phyloP scores from a whole-genome alignment of 2,888 invertebrate genomes.

The Gandaritis pyraliata region DNA sequence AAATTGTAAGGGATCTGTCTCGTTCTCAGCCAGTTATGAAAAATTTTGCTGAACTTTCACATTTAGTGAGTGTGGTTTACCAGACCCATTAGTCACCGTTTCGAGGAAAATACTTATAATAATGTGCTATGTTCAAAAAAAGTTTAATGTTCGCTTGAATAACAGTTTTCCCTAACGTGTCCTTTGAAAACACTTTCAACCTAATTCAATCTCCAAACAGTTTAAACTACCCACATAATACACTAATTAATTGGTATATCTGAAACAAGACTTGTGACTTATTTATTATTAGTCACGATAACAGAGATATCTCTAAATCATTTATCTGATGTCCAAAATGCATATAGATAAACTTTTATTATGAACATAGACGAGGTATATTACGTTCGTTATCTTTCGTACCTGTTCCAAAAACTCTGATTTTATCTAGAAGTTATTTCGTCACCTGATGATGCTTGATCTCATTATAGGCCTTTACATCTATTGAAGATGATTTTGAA shows the following conservation, averaged over 20 bases:
- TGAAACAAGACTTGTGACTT: neutral
- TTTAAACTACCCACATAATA: constrained; percentile 1
- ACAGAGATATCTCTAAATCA: too few relatives aligned
- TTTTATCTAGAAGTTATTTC: constrained; percentile 11
- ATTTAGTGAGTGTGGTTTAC: constrained; percentile 27
- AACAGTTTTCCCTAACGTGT: neutral
- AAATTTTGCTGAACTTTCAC: constrained; percentile 38
- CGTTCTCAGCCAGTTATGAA: constrained; percentile 18
- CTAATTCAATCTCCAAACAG: neutral
- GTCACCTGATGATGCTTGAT: constrained; percentile 10
- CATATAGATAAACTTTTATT: too few relatives aligned
- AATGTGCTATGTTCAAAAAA: constrained; percentile 17
- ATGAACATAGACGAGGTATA: too few relatives aligned
- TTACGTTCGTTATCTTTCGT: neutral
- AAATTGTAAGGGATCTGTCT: constrained; percentile 25
- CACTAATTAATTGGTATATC: neutral
- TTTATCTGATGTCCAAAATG: too few relatives aligned
- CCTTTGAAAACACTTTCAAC: neutral
- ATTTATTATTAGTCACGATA: too few relatives aligned
- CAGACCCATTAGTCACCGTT: constrained; percentile 38
- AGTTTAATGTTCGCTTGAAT: constrained; percentile 1
- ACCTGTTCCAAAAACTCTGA: neutral
- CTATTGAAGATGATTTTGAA: too few relatives aligned
- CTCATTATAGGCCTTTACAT: too few relatives aligned
- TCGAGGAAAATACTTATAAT: constrained; percentile 32